A percentile compares a stretch with the other conserved stretches of the same genome.
These are phyloP conservation scores for Sesamia inferens DNA, from an alignment of 2,888 invertebrate genomes.

Conservation along the genomic window DNA sequence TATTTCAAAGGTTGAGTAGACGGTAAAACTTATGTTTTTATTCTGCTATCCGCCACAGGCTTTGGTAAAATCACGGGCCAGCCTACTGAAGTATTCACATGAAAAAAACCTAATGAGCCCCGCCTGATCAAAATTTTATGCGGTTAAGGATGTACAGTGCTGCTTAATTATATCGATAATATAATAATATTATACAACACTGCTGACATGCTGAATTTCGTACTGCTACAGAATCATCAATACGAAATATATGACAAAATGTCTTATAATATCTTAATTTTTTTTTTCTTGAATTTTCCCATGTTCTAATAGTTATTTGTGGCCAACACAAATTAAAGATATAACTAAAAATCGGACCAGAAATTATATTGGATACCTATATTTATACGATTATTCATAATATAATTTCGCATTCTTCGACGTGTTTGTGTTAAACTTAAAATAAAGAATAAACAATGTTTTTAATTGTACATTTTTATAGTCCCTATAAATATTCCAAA, in stretches of 20 bases:
- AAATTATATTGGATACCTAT: too few relatives aligned
- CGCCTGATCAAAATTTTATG: slow-evolving; percentile 80
- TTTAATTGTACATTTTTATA: too few relatives aligned
- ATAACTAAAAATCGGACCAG: too few relatives aligned
- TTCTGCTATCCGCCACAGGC: slow-evolving; percentile 49
- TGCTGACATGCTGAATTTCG: not conserved
- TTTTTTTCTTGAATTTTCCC: not conserved
- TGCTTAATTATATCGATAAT: slow-evolving; percentile 38
- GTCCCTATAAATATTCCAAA: too few relatives aligned
- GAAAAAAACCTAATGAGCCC: slow-evolving; percentile 84
- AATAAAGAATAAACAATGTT: not conserved
- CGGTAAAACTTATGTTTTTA: slow-evolving; percentile 10
- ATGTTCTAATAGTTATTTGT: not conserved
- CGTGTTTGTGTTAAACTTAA: not conserved
- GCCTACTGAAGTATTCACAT: slow-evolving; percentile 81
- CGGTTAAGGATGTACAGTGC: slow-evolving; percentile 62
- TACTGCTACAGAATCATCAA: not conserved
- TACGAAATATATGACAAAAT: not conserved
- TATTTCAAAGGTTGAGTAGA: slow-evolving; percentile 15
- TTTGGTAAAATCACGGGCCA: slow-evolving; percentile 78
- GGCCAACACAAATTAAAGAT: too few relatives aligned
- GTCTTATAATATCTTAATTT: not conserved
- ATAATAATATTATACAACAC: slow-evolving; percentile 28
- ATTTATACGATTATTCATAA: not conserved
- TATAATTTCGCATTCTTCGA: not conserved